Base-by-base conservation (phyloP, 2,797 vertebrate genomes). In the Lepilemur ruficaudatus region DNA sequence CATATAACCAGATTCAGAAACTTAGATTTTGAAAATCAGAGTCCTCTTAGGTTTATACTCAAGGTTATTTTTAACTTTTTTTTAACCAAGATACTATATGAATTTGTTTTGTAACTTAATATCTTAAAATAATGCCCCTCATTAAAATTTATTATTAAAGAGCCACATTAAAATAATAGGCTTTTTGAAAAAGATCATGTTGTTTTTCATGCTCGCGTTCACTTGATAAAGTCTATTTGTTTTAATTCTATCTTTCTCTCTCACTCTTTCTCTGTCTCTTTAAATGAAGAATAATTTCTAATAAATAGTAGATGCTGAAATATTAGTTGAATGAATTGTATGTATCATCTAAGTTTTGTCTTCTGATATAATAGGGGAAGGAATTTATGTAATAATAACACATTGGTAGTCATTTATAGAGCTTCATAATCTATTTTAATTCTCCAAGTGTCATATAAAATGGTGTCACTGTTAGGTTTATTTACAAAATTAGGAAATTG, bases 111-210 rank as follows among this genome's bases (percentile, higher is more conserved):
- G 0, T 65, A 50, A 67, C 59, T 59, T 41, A 84, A 14, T 35
- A 55, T 84, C 6, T 79, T 79, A 93, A 91, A 79, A 73, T 70
- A 83, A 35, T 65, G 15, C 14, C 46, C 4, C 30, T 83, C 59
- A 72, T 91, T 88, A 73, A 83, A 88, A 79, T 46, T 22, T 69
- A 38, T 94, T 87, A 41, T 79, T 82, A 83, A 82, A 89, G 48
- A 65, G 8, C 4, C 69, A 87, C 70, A 61, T 52, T 25, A 81
- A 89, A 78, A 76, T 50, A 65, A 67, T 50, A 9, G 12, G 25
- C 30, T 48, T 67, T 75, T 80, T 15, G 14, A 48, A 72, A 65
- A 84, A 73, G 32, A 32, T 46, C 4, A 52, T 23, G 2, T 61
- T 73, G 22, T 93, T 93, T 59, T 73, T 48, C 70, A 95, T 88